Base-by-base conservation (phyloP, 2,113 vertebrate genomes). In the Pleuronectes platessa region DNA sequence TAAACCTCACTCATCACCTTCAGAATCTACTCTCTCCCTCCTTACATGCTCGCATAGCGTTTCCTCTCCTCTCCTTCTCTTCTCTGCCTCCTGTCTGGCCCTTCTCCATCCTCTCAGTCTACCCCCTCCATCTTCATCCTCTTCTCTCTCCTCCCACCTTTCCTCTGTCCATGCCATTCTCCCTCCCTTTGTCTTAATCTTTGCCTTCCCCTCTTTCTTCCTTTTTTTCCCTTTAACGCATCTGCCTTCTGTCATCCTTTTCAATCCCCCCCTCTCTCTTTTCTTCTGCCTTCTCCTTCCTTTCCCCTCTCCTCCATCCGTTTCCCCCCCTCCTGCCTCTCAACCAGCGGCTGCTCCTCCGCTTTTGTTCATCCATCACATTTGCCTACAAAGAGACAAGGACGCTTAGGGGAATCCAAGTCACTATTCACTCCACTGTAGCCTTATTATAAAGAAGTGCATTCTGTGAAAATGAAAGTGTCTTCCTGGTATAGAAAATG, bases 281-380 rank as follows among this genome's bases (percentile, higher is more conserved):
- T 66, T 31, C 73, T 31, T 10, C 20, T 37, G 35, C 35, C 35
- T 37, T 37, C 6, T 55, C 55, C 21, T 26, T 15, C 40, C n/a
- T 45, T 4, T 58, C 9, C 21, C 9, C 40, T 61, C 45, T 5
- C 40, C 40, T 42, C 40, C 47, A 20, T 51, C 47, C 1, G 14
- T 60, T 5, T 61, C 17, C 18, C 20, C 51, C 20, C 31, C 31
- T 4, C 4, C 18, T 24, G 47, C 13, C 26, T 51, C 21, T 23
- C 37, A 49, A 81, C 68, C 82, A 73, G 58, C 49, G 5, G 49
- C 71, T 47, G 61, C 76, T 68, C 62, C 68, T 31, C 49, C 1
- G 35, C 83, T 82, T 85, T 74, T 86, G 71, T 84, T 81, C 78
- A 69, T 84, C 82, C 71, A 78, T 90, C 90, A 80, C 70, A 9